A percentile compares a stretch with the other conserved stretches of the same genome.
These are phyloP conservation scores for Macropis europaea DNA, from an alignment of 2,888 invertebrate species.

Conservation along the genomic window DNA sequence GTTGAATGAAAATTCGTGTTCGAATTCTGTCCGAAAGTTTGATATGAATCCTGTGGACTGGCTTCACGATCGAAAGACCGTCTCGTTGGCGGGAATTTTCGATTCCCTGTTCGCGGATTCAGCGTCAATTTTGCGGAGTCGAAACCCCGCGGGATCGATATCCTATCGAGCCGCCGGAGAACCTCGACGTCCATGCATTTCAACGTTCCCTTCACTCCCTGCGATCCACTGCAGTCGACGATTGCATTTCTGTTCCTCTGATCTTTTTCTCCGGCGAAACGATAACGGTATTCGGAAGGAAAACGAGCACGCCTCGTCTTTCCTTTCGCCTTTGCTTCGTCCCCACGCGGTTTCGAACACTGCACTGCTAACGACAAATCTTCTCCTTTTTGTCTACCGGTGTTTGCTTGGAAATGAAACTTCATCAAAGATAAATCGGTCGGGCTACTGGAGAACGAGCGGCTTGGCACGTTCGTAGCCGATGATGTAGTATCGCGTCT, in stretches of 20 bases:
- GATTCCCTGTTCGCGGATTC: conserved; percentile 3
- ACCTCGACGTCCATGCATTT: conserved; percentile 15
- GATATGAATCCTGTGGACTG: conserved; percentile 1
- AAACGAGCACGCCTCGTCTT: neutral
- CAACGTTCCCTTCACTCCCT: conserved; percentile 21
- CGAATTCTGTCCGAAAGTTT: neutral
- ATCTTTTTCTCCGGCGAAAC: neutral
- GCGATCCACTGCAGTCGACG: conserved; percentile 22
- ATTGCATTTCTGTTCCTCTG: conserved; percentile 22
- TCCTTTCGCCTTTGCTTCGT: too few species aligned
- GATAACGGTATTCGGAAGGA: neutral
- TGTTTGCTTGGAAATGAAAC: too few species aligned
- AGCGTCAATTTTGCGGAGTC: conserved; percentile 13
- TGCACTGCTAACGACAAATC: too few species aligned
- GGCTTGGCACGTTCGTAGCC: too few species aligned
- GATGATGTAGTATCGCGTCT: too few species aligned
- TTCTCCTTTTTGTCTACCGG: too few species aligned
- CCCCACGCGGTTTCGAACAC: too few species aligned
- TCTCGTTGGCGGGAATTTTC: neutral
- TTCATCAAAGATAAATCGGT: too few species aligned
- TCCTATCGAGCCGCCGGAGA: conserved; percentile 35
- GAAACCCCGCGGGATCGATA: conserved; percentile 44
- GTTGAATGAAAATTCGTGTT: too few species aligned
- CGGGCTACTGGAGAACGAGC: too few species aligned
- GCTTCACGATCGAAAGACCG: conserved; percentile 1